A percentile compares a stretch with the other conserved stretches of the same genome.
Evolutionary conservation across 23 tunicate species (phyloP).

Genomic region (Halocynthia aurantium): DNA sequence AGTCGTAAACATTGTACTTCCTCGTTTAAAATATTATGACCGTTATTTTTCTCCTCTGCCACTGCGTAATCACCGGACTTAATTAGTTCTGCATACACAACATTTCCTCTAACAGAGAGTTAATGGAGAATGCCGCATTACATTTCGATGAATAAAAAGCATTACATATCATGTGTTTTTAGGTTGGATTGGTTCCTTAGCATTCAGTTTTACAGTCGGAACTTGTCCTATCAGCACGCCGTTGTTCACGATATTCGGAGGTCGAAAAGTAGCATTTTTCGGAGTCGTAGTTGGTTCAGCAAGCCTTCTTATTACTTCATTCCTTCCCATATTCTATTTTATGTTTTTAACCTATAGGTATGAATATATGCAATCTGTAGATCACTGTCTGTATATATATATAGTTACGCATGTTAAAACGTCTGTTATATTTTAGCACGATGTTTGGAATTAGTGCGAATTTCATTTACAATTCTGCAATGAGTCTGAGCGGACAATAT

Average conservation of each 20-base stretch:
- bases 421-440: slow-evolving; percentile 26
- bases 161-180: background rate
- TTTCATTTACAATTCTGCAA: slow-evolving; percentile 83
- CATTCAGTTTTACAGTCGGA: slow-evolving; percentile 79
- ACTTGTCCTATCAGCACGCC: slow-evolving; percentile 76
- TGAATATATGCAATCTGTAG: background rate
- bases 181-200: slow-evolving; percentile 88
- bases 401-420: no score
- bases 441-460: slow-evolving; percentile 81
- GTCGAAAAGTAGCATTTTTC: slow-evolving; percentile 34
- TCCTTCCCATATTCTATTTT: slow-evolving; percentile 40
- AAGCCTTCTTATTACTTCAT: slow-evolving; percentile 53
- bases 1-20: background rate
- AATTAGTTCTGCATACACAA: no score
- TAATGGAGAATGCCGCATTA: background rate
- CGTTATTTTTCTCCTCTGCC: no score
- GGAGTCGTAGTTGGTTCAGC: slow-evolving; percentile 57
- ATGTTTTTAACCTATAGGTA: slow-evolving; percentile 84
- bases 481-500: slow-evolving; percentile 80
- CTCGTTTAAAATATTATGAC: no score
- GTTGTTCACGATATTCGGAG: slow-evolving; percentile 39
- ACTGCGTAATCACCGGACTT: no score
- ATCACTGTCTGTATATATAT: no score
- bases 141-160: no score
- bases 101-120: background rate